A percentile compares a stretch with the other conserved stretches of the same genome.
Conservation (phyloP, 2,113 vertebrate genomes). For the Bungarus multicinctus region DNA sequence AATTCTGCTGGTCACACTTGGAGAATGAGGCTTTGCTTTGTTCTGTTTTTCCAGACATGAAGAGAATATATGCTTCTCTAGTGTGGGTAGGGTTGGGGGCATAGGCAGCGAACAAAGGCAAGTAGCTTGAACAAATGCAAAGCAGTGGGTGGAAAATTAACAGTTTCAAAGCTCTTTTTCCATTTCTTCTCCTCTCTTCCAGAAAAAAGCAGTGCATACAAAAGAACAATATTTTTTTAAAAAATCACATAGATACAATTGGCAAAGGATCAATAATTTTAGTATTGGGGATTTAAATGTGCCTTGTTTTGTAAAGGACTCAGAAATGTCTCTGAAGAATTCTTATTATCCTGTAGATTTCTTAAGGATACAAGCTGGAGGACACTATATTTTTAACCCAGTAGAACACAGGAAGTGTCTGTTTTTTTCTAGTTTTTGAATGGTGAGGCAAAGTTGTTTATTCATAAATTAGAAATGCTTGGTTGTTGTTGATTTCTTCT, state of each 20-base stretch:
- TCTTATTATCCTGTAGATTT: neutral
- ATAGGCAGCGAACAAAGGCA: neutral
- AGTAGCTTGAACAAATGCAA: neutral
- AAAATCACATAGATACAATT: neutral
- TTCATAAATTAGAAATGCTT: slow-evolving; percentile 2
- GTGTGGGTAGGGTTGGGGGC: neutral
- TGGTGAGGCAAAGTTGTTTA: neutral
- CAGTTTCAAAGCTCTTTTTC: neutral
- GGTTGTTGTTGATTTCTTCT: neutral
- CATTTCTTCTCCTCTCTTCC: neutral
- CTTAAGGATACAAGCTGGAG: neutral
- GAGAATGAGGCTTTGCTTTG: neutral
- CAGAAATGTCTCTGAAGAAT: neutral
- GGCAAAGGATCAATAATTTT: neutral
- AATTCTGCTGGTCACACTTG: neutral
- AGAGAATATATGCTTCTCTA: neutral
- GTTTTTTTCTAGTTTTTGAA: neutral
- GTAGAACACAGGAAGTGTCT: neutral
- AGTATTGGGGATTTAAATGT: neutral
- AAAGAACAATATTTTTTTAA: neutral
- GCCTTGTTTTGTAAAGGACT: neutral
- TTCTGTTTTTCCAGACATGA: neutral
- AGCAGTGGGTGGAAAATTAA: neutral
- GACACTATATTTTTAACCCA: neutral
- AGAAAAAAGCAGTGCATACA: neutral